Evolutionary conservation across 2,888 invertebrate genomes (phyloP).

Genomic region (Metallyticus violacea): DNA sequence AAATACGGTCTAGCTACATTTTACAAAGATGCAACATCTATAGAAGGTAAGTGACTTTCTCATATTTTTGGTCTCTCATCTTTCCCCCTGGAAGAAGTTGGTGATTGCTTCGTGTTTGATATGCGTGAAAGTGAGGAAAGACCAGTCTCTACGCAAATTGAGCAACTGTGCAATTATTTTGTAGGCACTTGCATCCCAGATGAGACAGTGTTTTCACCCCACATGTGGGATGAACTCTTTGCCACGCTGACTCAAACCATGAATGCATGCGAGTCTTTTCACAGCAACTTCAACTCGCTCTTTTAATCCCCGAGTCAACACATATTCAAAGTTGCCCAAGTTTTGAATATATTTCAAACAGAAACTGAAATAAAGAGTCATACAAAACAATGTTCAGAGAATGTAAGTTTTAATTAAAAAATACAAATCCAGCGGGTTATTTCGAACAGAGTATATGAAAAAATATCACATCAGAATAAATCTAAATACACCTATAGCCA

Average conservation of each 20-base stretch:
- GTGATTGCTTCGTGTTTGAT: not conserved
- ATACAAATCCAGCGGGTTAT: not conserved
- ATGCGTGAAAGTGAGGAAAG: not conserved
- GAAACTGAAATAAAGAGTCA: not conserved
- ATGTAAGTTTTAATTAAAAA: not conserved
- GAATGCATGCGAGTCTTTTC: no score
- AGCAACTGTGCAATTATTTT: not conserved
- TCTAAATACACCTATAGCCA: not conserved
- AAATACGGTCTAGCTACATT: no score
- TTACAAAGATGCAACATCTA: no score
- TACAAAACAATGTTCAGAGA: no score
- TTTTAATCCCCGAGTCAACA: no score
- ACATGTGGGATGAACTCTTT: no score
- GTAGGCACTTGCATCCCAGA: not conserved
- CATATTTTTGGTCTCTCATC: not conserved
- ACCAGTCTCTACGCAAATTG: not conserved
- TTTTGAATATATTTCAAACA: not conserved
- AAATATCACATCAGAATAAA: not conserved
- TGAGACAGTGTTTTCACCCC: not conserved
- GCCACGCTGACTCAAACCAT: no score
- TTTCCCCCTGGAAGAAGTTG: not conserved
- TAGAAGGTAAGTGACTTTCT: no score
- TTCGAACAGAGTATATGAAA: not conserved
- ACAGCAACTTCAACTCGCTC: no score
- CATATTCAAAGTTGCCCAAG: no score